Conservation (phyloP, 2,113 vertebrate species). For the Colius striatus region DNA sequence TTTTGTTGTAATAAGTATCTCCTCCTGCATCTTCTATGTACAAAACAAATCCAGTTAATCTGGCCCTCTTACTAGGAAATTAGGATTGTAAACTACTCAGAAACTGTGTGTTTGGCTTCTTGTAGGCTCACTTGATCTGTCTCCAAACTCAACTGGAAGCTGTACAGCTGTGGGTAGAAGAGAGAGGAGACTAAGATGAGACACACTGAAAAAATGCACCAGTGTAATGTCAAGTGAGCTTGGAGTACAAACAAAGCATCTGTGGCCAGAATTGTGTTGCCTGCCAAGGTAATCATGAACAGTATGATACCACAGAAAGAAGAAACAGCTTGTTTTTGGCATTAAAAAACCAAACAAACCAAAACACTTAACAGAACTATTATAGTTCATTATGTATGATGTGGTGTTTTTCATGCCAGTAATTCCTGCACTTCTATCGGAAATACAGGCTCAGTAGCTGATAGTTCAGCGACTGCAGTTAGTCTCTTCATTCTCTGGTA, state of each 20-base stretch:
- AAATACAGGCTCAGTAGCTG: not conserved
- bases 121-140: not conserved
- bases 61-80: not conserved
- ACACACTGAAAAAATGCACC: not conserved
- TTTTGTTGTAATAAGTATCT: not conserved
- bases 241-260: not conserved
- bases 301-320: not conserved
- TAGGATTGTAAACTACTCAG: not conserved
- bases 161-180: not conserved
- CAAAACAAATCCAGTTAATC: not conserved
- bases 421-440: not conserved
- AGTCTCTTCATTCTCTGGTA: not conserved
- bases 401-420: not conserved
- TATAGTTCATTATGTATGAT: not conserved
- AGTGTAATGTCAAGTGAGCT: not conserved
- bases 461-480: not conserved
- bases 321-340: not conserved
- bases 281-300: not conserved
- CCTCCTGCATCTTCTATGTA: not conserved
- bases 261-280: not conserved
- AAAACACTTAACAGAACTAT: not conserved
- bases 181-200: not conserved
- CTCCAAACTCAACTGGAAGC: not conserved
- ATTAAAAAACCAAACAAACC: not conserved
- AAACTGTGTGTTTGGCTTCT: not conserved